These are phyloP conservation scores for Numenius arquata DNA, from an alignment of 2,113 vertebrate species.

Conservation along the genomic window DNA sequence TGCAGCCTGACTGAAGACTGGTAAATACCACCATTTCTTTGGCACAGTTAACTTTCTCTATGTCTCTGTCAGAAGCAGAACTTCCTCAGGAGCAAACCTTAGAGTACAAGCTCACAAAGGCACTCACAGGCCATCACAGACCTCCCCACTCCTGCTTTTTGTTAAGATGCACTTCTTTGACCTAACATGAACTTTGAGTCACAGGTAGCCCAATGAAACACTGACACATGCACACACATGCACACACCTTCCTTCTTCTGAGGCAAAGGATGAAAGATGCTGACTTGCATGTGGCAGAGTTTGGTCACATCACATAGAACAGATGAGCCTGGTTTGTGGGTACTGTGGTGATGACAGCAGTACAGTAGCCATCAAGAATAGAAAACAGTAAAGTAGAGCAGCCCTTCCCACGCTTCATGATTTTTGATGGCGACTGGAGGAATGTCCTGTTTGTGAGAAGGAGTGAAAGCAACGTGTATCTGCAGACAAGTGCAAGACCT, in stretches of 20 bases:
- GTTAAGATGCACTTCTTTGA: not conserved
- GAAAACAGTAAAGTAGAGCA: not conserved
- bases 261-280: not conserved
- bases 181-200: not conserved
- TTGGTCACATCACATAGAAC: rapidly evolving
- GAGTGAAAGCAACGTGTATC: not conserved
- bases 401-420: not conserved
- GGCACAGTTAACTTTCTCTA: not conserved
- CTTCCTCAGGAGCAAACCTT: not conserved
- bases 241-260: not conserved
- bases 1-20: not conserved
- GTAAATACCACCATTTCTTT: not conserved
- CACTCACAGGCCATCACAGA: not conserved
- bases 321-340: not conserved
- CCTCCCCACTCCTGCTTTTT: not conserved
- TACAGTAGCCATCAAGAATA: not conserved
- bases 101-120: not conserved
- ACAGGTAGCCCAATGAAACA: not conserved
- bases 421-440: not conserved
- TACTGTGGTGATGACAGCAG: not conserved
- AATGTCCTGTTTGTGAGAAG: not conserved
- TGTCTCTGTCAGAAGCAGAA: not conserved
- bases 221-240: too few species aligned
- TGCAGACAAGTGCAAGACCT: not conserved
- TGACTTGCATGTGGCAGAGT: not conserved